These are phyloP conservation scores for Meda fulgida DNA, from an alignment of 2,797 vertebrate genomes.

Conservation along the genomic window DNA sequence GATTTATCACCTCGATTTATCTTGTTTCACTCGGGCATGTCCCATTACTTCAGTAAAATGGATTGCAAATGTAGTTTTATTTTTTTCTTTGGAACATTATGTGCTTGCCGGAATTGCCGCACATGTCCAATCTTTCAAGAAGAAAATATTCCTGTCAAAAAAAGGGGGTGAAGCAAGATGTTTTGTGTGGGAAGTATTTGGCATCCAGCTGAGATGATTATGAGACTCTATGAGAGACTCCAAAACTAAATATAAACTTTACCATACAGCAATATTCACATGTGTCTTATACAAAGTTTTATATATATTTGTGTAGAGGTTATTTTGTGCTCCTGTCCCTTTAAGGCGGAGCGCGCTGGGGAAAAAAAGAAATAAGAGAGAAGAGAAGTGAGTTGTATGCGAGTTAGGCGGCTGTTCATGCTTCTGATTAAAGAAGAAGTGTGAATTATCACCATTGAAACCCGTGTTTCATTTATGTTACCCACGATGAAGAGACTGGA, in stretches of 20 bases:
- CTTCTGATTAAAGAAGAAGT: too few species aligned
- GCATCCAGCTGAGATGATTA: conserved; percentile 39
- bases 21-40: background rate
- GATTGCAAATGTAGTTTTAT: background rate
- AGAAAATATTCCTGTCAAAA: background rate
- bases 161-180: background rate
- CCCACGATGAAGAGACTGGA: too few species aligned
- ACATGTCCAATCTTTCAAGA: conserved; percentile 3
- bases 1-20: background rate
- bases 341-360: too few species aligned
- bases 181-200: background rate
- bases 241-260: background rate
- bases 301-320: too few species aligned
- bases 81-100: background rate
- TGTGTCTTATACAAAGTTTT: too few species aligned
- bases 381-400: too few species aligned
- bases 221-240: background rate
- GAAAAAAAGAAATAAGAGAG: too few species aligned
- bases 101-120: background rate
- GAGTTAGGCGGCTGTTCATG: too few species aligned
- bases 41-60: background rate
- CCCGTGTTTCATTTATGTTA: too few species aligned
- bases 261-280: background rate
- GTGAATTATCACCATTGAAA: too few species aligned
- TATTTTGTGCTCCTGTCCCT: too few species aligned